Evolutionary conservation across 2,113 vertebrate species (phyloP).

Genomic region (Labrus mixtus): DNA sequence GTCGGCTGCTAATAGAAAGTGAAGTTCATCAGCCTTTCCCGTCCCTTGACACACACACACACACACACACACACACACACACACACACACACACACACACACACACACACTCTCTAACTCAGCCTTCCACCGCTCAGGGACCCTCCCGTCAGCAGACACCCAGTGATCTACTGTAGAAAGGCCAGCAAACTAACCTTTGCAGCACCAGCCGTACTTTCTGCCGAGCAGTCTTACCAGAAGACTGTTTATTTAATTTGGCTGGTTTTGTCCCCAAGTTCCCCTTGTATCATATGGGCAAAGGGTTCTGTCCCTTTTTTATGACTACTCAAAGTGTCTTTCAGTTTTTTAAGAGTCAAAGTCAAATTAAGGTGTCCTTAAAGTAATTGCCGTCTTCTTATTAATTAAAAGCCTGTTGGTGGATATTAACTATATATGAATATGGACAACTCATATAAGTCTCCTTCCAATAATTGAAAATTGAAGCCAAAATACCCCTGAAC

Average conservation of each 20-base stretch:
- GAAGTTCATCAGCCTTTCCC: conserved; percentile 81
- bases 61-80: conserved; percentile 15
- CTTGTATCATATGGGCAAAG: conserved; percentile 3
- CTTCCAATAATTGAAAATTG: no score
- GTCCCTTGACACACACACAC: conserved; percentile 42
- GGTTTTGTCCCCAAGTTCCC: conserved; percentile 31
- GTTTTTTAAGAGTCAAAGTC: neutral
- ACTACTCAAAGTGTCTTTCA: conserved; percentile 15
- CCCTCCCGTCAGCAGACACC: conserved; percentile 67
- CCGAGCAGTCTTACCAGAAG: conserved; percentile 31
- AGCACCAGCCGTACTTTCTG: conserved; percentile 44
- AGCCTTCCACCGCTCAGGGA: conserved; percentile 41
- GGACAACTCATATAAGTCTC: no score
- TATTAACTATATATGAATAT: no score
- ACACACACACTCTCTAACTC: conserved; percentile 19
- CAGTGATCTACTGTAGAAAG: conserved; percentile 78
- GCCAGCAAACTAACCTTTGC: conserved; percentile 81
- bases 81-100: conserved; percentile 33
- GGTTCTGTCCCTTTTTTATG: conserved; percentile 2
- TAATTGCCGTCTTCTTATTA: neutral
- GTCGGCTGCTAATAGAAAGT: conserved; percentile 83
- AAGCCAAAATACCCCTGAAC: no score
- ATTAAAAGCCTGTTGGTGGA: neutral
- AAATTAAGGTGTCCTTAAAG: conserved; percentile 1
- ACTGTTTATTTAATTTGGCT: conserved; percentile 49